phyloP scores from a whole-genome alignment of 1,140 invertebrate species.

The Oreohelix idahoensis region DNA sequence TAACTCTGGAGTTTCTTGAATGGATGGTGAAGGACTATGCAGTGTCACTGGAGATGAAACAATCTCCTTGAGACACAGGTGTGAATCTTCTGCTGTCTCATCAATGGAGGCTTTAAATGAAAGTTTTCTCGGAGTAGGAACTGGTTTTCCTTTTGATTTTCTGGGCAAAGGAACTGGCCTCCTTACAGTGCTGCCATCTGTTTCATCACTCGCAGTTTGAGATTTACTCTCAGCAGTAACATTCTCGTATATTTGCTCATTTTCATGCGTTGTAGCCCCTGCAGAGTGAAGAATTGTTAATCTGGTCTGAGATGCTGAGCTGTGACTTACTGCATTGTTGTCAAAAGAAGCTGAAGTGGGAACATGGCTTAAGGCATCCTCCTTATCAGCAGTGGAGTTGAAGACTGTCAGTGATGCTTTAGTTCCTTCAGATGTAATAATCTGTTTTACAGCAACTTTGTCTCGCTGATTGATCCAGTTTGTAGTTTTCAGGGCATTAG shows the following conservation, averaged over 20 bases:
- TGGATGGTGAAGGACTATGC: neutral
- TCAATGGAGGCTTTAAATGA: neutral
- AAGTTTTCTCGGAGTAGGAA: constrained; percentile 28
- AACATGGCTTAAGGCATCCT: neutral
- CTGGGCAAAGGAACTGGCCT: constrained; percentile 22
- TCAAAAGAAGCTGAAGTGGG: neutral
- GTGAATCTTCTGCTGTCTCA: neutral
- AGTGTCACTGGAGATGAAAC: neutral
- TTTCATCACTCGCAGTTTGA: neutral
- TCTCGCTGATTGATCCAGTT: neutral
- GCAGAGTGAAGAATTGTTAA: neutral
- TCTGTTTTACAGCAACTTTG: neutral
- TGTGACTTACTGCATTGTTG: neutral
- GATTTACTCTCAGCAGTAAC: neutral
- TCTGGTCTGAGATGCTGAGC: neutral
- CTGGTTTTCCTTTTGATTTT: constrained; percentile 17
- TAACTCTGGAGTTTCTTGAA: neutral
- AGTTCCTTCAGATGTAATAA: no score
- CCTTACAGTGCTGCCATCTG: neutral
- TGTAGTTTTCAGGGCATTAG: neutral
- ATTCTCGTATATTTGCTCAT: neutral
- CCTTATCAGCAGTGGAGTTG: no score
- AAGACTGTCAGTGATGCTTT: neutral
- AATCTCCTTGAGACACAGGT: neutral
- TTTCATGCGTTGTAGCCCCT: neutral